Base-by-base conservation (phyloP, 2,888 invertebrate genomes). In the Athripsodes cinereus region DNA sequence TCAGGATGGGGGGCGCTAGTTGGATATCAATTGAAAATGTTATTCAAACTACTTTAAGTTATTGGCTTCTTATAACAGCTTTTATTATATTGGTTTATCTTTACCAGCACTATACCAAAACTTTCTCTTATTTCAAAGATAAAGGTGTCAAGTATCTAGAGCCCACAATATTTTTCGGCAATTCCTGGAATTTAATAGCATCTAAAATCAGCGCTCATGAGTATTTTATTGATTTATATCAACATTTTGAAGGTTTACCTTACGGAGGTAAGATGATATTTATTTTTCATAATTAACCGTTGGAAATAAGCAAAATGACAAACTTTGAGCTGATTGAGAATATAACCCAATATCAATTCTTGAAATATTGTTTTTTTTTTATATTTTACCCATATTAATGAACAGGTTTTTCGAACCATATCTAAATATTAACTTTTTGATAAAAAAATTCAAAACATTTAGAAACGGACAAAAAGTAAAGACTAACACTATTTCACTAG, bases 81-180 rank as follows among this genome's bases (percentile, higher is more conserved):
- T 13, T 59, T 18, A 34, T 55, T 31, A 2, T 55, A n/a, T 34
- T 51, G 11, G 50, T 61, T 8, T 40, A 40, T n/a, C 50, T 63
- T 16, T 63, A 63, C 18, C 40, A 64, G 40, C 65, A 66, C 65
- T 75, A 74, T 59, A 80, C 78, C 6, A 74, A 69, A 44, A 76
- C 74, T 10, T 78, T 75, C 65, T 71, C 74, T 63, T 72, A 71
- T 66, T 80, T 80, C 66, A 70, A 74, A 67, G 74, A 76, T 57
- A 76, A 70, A 67, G 75, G 74, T 10, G 69, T 81, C 21, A 70
- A 72, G 8, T 76, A 66, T 65, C 71, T 69, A 65, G 74, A 79
- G 65, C 80, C 80, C 2, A 69, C 67, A 20, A 72, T 80, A 64
- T 68, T 80, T 16, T 67, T 79, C 50, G 81, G 81, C 1, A 81